phyloP scores from a whole-genome alignment of 2,888 invertebrate genomes.

The Willowsia nigromaculata region DNA sequence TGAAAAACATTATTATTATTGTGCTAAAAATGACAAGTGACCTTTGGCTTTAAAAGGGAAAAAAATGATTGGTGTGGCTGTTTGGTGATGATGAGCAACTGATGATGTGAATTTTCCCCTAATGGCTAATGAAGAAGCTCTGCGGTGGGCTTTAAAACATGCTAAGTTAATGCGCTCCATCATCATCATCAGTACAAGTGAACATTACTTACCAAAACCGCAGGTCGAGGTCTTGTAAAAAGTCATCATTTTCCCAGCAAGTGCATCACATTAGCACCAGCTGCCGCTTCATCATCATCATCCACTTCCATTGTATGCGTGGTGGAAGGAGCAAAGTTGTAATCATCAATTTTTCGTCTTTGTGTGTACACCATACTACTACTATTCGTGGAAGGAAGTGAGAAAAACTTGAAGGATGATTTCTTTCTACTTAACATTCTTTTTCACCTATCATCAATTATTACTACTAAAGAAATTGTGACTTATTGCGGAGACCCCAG shows the following conservation, averaged over 20 bases:
- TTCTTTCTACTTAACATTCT: constrained; percentile 42
- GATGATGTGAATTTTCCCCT: constrained; percentile 55
- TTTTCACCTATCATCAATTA: constrained; percentile 63
- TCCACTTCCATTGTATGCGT: neutral
- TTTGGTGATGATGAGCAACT: constrained; percentile 41
- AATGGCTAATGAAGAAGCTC: constrained; percentile 66
- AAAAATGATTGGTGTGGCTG: constrained; percentile 55
- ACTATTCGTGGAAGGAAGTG: constrained; percentile 55
- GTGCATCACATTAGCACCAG: constrained; percentile 69
- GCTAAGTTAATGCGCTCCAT: constrained; percentile 47
- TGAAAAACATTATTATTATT: constrained; percentile 29
- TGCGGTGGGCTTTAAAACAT: constrained; percentile 67
- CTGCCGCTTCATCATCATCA: constrained; percentile 50
- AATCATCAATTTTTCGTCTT: constrained; percentile 35
- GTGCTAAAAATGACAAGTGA: constrained; percentile 71
- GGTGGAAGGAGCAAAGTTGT: neutral
- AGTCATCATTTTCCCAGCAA: constrained; percentile 73
- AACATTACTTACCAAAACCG: constrained; percentile 61
- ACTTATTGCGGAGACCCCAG: constrained; percentile 29
- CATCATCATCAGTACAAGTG: constrained; percentile 29
- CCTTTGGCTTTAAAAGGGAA: constrained; percentile 51
- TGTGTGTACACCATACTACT: neutral
- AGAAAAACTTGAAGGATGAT: constrained; percentile 64
- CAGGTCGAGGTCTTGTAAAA: constrained; percentile 72
- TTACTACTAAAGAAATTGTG: constrained; percentile 7